Conservation (phyloP, 1,140 invertebrate species). For the Potamilus streckersoni region DNA sequence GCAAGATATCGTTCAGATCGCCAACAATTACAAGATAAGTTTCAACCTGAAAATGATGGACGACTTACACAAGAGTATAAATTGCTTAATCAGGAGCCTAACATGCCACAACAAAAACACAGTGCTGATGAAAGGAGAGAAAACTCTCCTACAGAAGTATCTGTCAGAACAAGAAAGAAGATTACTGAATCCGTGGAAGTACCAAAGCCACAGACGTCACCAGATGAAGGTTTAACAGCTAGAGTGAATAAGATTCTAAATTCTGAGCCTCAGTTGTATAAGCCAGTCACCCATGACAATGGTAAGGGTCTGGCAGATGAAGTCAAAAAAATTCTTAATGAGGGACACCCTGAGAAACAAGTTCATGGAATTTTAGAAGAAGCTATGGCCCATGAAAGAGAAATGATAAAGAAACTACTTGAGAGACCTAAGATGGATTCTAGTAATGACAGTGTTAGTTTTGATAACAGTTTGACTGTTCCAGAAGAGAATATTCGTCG, state of each 20-base stretch:
- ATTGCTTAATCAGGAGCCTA: too few species aligned
- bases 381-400: slow-evolving; percentile 44
- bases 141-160: too few species aligned
- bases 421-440: slow-evolving; percentile 37
- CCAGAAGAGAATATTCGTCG: slow-evolving; percentile 46
- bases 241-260: slow-evolving; percentile 37
- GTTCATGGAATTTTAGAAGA: slow-evolving; percentile 51
- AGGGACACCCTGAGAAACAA: slow-evolving; percentile 48
- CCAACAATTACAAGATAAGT: too few species aligned
- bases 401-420: slow-evolving; percentile 37
- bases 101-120: too few species aligned
- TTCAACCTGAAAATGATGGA: too few species aligned
- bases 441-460: slow-evolving; percentile 37
- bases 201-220: too few species aligned
- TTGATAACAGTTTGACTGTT: slow-evolving; percentile 35
- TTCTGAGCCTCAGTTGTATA: slow-evolving; percentile 3
- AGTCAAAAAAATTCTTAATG: slow-evolving; percentile 49
- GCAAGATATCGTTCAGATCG: slow-evolving; percentile 30
- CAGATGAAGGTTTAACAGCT: slow-evolving; percentile 29
- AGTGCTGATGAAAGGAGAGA: slow-evolving; percentile 4
- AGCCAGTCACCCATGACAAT: slow-evolving; percentile 7
- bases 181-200: too few species aligned
- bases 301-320: slow-evolving; percentile 47
- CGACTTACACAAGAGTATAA: too few species aligned
- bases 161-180: too few species aligned